These are phyloP conservation scores for Nymphalis io DNA, from an alignment of 1,140 invertebrate species.

Conservation along the genomic window DNA sequence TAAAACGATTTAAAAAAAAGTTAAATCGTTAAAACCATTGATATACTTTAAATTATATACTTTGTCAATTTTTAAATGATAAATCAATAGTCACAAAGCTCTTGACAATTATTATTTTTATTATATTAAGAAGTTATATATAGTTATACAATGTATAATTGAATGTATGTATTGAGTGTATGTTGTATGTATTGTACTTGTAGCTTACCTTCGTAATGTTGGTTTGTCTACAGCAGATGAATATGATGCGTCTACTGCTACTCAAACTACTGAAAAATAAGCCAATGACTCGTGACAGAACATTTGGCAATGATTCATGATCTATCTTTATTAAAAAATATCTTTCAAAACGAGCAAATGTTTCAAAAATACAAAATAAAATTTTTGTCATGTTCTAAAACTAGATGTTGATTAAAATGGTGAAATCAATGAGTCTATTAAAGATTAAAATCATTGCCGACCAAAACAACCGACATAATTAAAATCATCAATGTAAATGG, in stretches of 20 bases:
- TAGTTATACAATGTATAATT: too few species aligned
- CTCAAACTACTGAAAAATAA: conserved; percentile 65
- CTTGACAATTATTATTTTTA: too few species aligned
- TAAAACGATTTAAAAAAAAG: too few species aligned
- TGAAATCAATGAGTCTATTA: neutral
- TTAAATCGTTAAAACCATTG: too few species aligned
- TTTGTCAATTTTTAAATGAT: too few species aligned
- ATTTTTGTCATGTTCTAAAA: too few species aligned
- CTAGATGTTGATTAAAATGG: too few species aligned
- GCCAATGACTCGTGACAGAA: conserved; percentile 62
- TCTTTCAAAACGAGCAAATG: neutral
- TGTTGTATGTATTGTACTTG: neutral
- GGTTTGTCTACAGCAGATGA: conserved; percentile 52
- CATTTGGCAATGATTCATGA: conserved; percentile 57
- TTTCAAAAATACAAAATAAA: neutral
- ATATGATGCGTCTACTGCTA: conserved; percentile 62
- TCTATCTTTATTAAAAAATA: neutral
- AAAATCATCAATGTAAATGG: conserved; percentile 63
- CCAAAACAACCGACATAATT: conserved; percentile 47
- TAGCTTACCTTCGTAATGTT: conserved; percentile 41
- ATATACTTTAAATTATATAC: too few species aligned
- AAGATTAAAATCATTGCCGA: conserved; percentile 59
- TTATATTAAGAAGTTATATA: too few species aligned
- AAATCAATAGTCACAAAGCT: too few species aligned
- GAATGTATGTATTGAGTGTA: too few species aligned